These are phyloP conservation scores for Enteromius argenteus DNA, from an alignment of 2,797 vertebrate species.

Conservation along the genomic window DNA sequence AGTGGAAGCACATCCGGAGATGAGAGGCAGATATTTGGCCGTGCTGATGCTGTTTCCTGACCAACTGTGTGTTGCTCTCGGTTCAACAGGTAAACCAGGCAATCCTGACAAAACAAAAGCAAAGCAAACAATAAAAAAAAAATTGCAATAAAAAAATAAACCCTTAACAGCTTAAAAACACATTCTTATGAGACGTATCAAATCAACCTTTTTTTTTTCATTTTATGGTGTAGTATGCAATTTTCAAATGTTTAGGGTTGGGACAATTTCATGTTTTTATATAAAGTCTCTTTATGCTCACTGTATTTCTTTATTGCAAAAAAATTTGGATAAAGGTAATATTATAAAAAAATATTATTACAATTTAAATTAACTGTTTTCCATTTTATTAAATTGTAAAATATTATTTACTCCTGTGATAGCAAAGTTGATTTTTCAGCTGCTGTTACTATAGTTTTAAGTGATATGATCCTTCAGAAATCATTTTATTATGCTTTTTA, in stretches of 20 bases:
- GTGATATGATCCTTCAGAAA: neutral
- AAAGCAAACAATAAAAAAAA: neutral
- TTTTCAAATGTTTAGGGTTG: neutral
- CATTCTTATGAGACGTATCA: neutral
- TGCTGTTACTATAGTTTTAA: neutral
- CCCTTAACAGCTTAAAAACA: neutral
- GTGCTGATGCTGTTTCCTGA: constrained; percentile 90
- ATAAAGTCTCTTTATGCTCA: neutral
- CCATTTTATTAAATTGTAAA: no score
- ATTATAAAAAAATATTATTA: neutral
- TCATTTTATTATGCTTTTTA: neutral
- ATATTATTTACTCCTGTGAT: neutral
- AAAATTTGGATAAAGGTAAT: no score
- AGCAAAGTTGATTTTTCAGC: neutral
- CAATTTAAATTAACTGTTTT: neutral
- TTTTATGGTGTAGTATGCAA: neutral
- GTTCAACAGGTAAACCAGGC: constrained; percentile 92
- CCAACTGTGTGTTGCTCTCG: constrained; percentile 93
- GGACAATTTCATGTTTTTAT: neutral
- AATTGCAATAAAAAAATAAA: neutral
- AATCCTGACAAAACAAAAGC: constrained; percentile 81
- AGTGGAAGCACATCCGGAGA: constrained; percentile 94
- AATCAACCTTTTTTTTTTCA: neutral
- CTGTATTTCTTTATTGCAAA: neutral
- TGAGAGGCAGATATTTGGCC: constrained; percentile 92